Evolutionary conservation across 2,797 vertebrate species (phyloP), one percentile per base, ranked within the genome.

Genomic region (Anniella stebbinsi): DNA sequence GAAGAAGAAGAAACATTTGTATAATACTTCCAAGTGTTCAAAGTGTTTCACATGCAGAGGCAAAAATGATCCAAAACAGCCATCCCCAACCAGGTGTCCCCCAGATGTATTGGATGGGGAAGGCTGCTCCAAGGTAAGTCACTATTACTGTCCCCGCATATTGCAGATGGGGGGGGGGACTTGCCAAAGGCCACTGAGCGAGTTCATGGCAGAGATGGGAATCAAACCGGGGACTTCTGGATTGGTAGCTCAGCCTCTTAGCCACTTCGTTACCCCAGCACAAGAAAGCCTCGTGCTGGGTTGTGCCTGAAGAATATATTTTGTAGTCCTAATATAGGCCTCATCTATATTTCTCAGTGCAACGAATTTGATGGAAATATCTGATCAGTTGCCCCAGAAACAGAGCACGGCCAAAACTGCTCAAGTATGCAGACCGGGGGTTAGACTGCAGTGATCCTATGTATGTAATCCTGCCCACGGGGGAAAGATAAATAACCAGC

Each of bases 401-500:
- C 91, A 36, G 93, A 95, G 90, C 91, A 92, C 88, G 57, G 4
- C 23, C 72, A 86, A 87, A 0, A 33, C 0, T 4, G 87, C 91
- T 90, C 70, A 86, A n/a, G 41, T 80, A 12, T 72, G 30, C 2
- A 93, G 90, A 91, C 69, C 77, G 38, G 93, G 0, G 93, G 95
- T 95, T 94, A 96, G 72, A 96, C 87, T 91, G n/a, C 91, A 90
- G 91, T 9, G 30, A 67, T 86, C 95, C 94, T 92, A 94, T 95
- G 92, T 94, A 95, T 95, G 94, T 92, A 94, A 93, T 94, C 18
- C 0, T 21, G 86, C 91, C 92, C 95, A 83, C 93, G 86, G 90
- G 93, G 95, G 95, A 92, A 91, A 95, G 95, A 96, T 96, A 95
- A 96, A 96, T 96, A 95, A 51, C 25, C 81, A 89, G 87, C 91